Evolutionary conservation across 2,797 vertebrate species (phyloP), one percentile per base, ranked within the genome.

Genomic region (Gallirallus australis): DNA sequence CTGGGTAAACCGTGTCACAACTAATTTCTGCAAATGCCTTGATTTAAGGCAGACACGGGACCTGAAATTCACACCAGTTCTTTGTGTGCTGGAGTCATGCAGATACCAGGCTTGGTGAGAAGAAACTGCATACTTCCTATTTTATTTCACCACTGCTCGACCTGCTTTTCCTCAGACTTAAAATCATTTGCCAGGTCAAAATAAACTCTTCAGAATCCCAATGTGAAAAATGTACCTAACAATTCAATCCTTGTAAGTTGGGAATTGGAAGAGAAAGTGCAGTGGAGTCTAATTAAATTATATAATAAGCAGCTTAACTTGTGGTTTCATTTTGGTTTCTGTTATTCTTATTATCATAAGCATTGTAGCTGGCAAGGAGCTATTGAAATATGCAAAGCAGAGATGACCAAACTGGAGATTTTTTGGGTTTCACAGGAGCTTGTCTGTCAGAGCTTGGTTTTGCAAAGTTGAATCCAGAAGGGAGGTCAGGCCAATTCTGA

Each of bases 111-210:
- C 97, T 96, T 93, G 84, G 96, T 92, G 96, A 97, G 97, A 98
- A 98, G 98, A 98, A 98, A 98, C 93, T 96, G 96, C 97, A 98
- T 97, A 98, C 99, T 99, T 99, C 98, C 99, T 98, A 97, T 98
- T 98, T 98, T 98, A 97, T 98, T 98, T 98, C 96, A 96, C 98
- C 97, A 97, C 95, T 50, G 91, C 75, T 93, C 27, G 82, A 98
- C 98, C 99, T 99, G 99, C 95, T 98, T 99, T 98, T 97, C 97
- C 98, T 99, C 99, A 99, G 87, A 90, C 97, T 98, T 99, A 99
- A 99, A 98, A 98, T 97, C 97, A 97, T 98, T 98, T 99, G 99
- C 98, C 98, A 99, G 98, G 98, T 98, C 98, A 98, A 98, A 98
- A 99, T 97, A 98, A 98, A 98, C 98, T 98, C 98, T 98, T 98